Percentiles rank a stretch among this genome's conserved stretches.
Evolutionary conservation across 2,888 invertebrate species (phyloP).

Genomic region (Stomorhina lunata): DNA sequence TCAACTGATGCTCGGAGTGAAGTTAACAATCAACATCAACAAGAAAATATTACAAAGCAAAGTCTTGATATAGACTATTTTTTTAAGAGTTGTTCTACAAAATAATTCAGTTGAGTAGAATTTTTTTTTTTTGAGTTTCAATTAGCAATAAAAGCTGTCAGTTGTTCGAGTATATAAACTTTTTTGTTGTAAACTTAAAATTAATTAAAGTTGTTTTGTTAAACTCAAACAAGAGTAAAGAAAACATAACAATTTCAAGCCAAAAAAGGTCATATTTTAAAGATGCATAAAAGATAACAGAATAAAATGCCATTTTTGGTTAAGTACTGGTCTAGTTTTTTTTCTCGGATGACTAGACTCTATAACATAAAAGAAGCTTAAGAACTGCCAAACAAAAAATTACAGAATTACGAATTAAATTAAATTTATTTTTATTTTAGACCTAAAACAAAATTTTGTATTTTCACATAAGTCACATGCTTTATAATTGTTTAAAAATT

Average conservation of each 20-base stretch:
- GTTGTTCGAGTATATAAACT: too few relatives aligned
- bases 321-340: constrained; percentile 28
- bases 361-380: not conserved
- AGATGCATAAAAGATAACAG: constrained; percentile 34
- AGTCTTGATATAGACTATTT: not conserved
- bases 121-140: constrained; percentile 9
- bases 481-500: constrained; percentile 15
- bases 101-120: not conserved
- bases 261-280: constrained; percentile 37
- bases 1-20: not conserved
- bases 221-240: constrained; percentile 38
- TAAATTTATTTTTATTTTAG: not conserved
- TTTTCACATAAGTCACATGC: not conserved
- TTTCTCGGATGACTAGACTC: too few relatives aligned
- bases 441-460: not conserved
- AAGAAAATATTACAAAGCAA: not conserved
- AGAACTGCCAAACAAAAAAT: constrained; percentile 4
- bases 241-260: constrained; percentile 3
- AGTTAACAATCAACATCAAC: not conserved
- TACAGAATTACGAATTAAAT: not conserved
- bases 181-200: not conserved
- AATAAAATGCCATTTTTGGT: constrained; percentile 13
- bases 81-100: not conserved
- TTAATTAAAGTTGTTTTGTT: constrained; percentile 7
- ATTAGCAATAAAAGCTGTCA: not conserved